Base-by-base conservation (phyloP, 2,113 vertebrate species). In the Aramus guarauna region DNA sequence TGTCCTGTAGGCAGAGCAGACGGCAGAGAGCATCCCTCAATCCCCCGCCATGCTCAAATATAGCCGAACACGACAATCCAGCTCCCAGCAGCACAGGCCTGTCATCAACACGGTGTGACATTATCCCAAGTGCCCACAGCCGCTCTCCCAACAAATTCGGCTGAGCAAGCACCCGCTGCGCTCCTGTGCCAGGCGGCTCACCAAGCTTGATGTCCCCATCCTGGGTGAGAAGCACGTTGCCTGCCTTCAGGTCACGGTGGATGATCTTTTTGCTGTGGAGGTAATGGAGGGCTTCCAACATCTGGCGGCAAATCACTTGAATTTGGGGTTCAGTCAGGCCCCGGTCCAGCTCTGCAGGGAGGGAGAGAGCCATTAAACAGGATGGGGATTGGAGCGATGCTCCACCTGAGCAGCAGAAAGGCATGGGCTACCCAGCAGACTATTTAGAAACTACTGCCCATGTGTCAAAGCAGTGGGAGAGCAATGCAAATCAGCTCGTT, bases 181-280 rank as follows among this genome's bases (percentile, higher is more conserved):
- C 39, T 62, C 21, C 53, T 23, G 32, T 9, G 37, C 39, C 2
- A 2, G 8, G 30, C 2, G 1, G 4, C 98, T 98, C 96, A 99
- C 99, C 99, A 1, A 99, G 98, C 92, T 99, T 99, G 97, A 99
- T 99, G 96, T 99, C 98, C 12, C 99, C 99, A 9, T 99, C 99
- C 24, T 99, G 98, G 53, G 98, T 99, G 95, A 99, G 99, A 13
- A 99, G 98, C 85, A 99, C 98, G 3, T 99, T 99, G 12, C 99
- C 99, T 0, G 99, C 99, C 97, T 99, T 99, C 96, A 99, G 98
- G 97, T 99, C 99, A 23, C 99, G 98, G 98, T 99, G 99, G 96
- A 99, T 99, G 98, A 99, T 99, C 98, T 98, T 99, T 90, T 99
- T 99, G 96, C 98, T 92, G 71, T 99, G 99, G 52, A 99, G 99